Evolutionary conservation across 1,140 invertebrate species (phyloP), one percentile per base, ranked within the genome.

Genomic region (Drosophila funebris): DNA sequence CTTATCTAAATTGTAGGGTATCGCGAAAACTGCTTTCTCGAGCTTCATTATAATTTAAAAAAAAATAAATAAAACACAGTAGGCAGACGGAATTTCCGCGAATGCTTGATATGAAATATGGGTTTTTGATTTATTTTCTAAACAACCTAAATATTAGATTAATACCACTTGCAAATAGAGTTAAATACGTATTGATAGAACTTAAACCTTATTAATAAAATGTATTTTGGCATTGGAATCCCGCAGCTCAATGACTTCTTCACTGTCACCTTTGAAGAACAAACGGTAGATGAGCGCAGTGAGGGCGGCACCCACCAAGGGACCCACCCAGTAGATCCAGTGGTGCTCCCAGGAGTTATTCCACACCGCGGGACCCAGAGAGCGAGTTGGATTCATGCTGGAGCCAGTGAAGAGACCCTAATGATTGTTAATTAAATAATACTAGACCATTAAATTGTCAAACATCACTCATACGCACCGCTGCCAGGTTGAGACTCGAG

Each of bases 291-390:
- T 69, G 1, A 95, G 70, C 5, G 93, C 93, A 0, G 94, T 94
- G 2, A 94, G 36, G 0, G 93, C 90, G 2, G 93, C 94, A 0
- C 94, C 95, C 2, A 94, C 29, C 41, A 95, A 72, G 0, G 95
- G 95, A 63, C 95, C 96, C 29, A 94, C 92, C 95, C 95, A 96
- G 84, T 96, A 96, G 11, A 97, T 94, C 96, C 96, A 97, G 68
- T 96, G 96, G 60, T 94, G 61, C 0, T 89, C 68, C 95, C 96
- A 98, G 36, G 93, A 92, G 9, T 94, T 93, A 29, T 94, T 95
- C 78, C 96, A 94, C 1, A 97, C 75, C 0, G 96, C 96, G 0
- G 96, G 96, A 0, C 93, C 96, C 56, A 97, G 93, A 7, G 94
- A 94, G 64, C 96, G 93, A 0, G 95, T 96, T 0, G 96, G 96